Percentiles rank a stretch among this genome's conserved stretches.
Conservation (phyloP, 2,888 invertebrate genomes). For the Lithophane ornitopus region DNA sequence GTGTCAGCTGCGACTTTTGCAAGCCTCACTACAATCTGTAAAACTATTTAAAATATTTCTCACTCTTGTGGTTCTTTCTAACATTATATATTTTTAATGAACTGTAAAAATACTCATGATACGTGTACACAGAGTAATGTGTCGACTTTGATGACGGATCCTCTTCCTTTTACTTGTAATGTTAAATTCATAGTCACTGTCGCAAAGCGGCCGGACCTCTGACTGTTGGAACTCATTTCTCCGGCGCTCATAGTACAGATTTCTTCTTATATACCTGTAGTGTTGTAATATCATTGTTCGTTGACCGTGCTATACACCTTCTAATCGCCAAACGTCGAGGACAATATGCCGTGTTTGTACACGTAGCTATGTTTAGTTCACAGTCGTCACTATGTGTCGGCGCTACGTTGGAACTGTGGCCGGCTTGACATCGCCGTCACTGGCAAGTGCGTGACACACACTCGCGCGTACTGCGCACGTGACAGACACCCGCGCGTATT, state of each 20-base stretch:
- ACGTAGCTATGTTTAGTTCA: neutral
- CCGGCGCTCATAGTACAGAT: constrained; percentile 37
- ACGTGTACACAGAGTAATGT: constrained; percentile 18
- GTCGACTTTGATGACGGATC: constrained; percentile 18
- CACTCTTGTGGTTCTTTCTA: constrained; percentile 20
- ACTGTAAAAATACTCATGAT: constrained; percentile 51
- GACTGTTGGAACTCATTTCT: neutral
- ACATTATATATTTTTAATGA: constrained; percentile 36
- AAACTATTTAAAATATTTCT: neutral
- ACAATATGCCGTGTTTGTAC: neutral
- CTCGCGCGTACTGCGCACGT: no score
- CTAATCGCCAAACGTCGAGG: neutral
- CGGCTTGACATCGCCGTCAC: no score
- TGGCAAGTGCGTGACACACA: neutral
- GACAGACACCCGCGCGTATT: no score
- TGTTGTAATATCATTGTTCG: constrained; percentile 12
- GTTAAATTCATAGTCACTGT: constrained; percentile 25
- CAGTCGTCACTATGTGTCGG: neutral
- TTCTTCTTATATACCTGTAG: constrained; percentile 30
- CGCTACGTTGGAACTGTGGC: neutral
- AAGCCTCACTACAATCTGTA: constrained; percentile 2
- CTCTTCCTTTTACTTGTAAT: constrained; percentile 12
- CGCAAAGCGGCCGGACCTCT: constrained; percentile 40
- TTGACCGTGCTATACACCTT: constrained; percentile 9
- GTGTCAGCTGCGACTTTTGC: constrained; percentile 4